Base-by-base conservation (phyloP, 1,140 invertebrate species). In the Drosophila tropicalis region DNA sequence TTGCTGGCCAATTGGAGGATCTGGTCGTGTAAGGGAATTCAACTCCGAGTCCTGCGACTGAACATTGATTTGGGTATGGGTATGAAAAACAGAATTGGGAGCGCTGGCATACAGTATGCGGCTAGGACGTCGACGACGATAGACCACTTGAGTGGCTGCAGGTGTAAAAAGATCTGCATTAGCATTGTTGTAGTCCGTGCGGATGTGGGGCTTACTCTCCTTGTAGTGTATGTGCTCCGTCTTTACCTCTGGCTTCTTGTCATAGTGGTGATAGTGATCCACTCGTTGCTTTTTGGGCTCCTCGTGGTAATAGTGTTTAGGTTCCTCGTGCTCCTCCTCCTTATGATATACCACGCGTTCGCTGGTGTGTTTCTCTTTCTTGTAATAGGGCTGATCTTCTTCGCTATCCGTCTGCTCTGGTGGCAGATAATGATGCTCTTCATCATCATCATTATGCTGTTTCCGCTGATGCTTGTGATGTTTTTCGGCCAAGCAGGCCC, bases 31-130 rank as follows among this genome's bases (percentile, higher is more conserved):
- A 2, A 78, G 74, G 0, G 85, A 81, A 62, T 86, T 90, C 1
- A 90, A 39, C 36, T 90, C 82, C 1, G 81, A 81, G 41, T 90
- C 85, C 76, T 90, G 85, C 0, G 85, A 90, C 19, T 90, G 85
- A 47, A 90, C 81, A 63, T 90, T 90, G 62, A 90, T 90, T 58
- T 90, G 85, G 1, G 82, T 86, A 32, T 90, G 85, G 1, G 83
- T 87, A n/a, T 90, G 86, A 15, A 90, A 90, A 5, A 90, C 85
- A 1, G 85, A 90, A 40, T 90, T 85, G n/a, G 85, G 85, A 7
- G 85, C 85, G 40, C 75, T 90, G 9, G 85, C 87, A 25, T 90
- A 90, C 15, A 76, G 60, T 13, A 86, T 63, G 1, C 81, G 81
- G 54, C 72, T 71, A 41, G 78, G 72, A 0, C 84, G 86, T 6